Percentiles rank a stretch among this genome's conserved stretches.
Evolutionary conservation across 1,140 invertebrate genomes (phyloP).

Genomic region (Chelonus insularis): DNA sequence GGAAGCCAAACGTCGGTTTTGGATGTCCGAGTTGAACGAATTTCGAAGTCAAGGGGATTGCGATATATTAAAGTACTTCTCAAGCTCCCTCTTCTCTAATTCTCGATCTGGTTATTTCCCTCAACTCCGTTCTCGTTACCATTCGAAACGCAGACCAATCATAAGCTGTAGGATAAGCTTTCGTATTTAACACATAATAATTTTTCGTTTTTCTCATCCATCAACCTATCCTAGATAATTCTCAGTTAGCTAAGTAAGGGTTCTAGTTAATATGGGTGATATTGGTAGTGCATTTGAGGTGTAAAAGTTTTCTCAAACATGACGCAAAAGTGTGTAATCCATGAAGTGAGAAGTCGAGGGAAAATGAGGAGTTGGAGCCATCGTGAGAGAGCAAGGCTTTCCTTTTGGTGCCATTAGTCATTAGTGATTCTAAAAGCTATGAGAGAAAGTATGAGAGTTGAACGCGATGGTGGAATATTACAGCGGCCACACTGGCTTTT

Average conservation of each 20-base stretch:
- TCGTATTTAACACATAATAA: constrained; percentile 7
- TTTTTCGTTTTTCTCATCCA: no score
- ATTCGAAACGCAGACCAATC: not conserved
- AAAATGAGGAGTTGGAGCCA: not conserved
- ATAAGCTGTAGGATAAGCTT: constrained; percentile 5
- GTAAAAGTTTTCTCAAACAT: no score
- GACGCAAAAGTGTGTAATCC: no score
- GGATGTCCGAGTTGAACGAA: constrained; percentile 2
- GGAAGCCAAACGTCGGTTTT: constrained; percentile 8
- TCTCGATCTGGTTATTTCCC: not conserved
- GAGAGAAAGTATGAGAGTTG: not conserved
- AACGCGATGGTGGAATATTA: constrained; percentile 41
- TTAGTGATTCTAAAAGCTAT: constrained; percentile 47
- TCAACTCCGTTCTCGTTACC: not conserved
- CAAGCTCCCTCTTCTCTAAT: not conserved
- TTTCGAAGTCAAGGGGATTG: constrained; percentile 24
- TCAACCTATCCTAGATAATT: not conserved
- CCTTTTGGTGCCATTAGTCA: constrained; percentile 46
- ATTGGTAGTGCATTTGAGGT: no score
- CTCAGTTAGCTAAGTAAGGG: constrained; percentile 1
- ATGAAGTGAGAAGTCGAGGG: not conserved
- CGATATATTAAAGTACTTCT: constrained; percentile 24
- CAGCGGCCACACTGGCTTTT: constrained; percentile 39
- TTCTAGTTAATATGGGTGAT: no score
- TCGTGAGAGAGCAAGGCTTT: not conserved